Evolutionary conservation across 1,140 invertebrate species (phyloP), one percentile per base, ranked within the genome.

Genomic region (Drosophila malerkotliana): DNA sequence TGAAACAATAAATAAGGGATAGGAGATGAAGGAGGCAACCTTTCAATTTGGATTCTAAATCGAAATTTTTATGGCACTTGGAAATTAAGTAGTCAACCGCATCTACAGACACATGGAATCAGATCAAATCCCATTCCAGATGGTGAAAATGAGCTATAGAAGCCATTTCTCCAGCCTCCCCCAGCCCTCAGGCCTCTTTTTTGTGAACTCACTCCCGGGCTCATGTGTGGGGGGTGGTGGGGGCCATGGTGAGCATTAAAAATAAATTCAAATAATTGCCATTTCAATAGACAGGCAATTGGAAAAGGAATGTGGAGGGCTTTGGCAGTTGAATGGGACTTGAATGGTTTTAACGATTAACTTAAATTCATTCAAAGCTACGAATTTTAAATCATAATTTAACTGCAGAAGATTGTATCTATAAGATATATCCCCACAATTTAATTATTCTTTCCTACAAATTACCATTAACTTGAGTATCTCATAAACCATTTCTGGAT

Each of bases 61-160:
- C 64, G 66, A 68, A 68, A 76, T 76, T 76, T 76, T 76, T 76
- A 76, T 76, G 73, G 73, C 73, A 76, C 73, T 76, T 76, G 72
- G 72, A 76, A 76, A 76, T 76, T 76, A 76, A 76, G 73, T 76
- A 76, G 73, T 76, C 63, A 76, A 21, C n/a, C 47, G 24, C 44
- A 74, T 10, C 9, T 12, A 21, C 21, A 55, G 12, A 47, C 24
- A 26, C 24, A 37, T 30, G 5, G 49, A 69, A 49, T 57, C 66
- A 57, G 64, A 68, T 69, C 66, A 39, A 69, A 57, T 41, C 66
- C 66, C 41, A 49, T 57, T 60, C 72, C 73, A 76, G 73, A 76
- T 76, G 72, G 62, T 68, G 73, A 61, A 76, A 73, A 56, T 73
- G 37, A 72, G 63, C 63, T 44, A 47, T 54, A 21, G 44, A 73